Conservation (phyloP, 2,797 vertebrate genomes). For the Gymnodraco acuticeps region DNA sequence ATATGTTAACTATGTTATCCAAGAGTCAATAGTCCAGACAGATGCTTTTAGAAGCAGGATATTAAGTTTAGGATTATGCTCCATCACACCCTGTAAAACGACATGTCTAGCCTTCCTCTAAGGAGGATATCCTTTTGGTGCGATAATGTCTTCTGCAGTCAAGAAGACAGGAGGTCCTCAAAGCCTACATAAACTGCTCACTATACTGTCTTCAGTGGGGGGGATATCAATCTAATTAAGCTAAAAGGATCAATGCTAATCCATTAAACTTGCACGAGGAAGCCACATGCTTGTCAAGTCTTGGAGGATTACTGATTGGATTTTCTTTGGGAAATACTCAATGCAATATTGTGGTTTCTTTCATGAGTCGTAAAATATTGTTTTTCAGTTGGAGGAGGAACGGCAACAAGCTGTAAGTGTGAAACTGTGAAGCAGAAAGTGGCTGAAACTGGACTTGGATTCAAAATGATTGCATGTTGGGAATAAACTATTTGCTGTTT, state of each 20-base stretch:
- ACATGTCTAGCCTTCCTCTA: constrained; percentile 1
- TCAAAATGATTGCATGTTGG: constrained; percentile 27
- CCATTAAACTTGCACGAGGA: constrained; percentile 68
- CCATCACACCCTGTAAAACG: constrained; percentile 33
- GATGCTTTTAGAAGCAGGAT: constrained; percentile 22
- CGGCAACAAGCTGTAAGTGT: constrained; percentile 91
- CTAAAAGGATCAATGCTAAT: constrained; percentile 72
- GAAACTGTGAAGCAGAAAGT: constrained; percentile 25
- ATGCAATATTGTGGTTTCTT: constrained; percentile 50
- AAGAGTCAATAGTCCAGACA: constrained; percentile 15
- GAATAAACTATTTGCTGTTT: background rate
- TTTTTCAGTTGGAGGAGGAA: constrained; percentile 93
- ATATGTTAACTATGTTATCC: constrained; percentile 3
- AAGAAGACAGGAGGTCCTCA: constrained; percentile 42
- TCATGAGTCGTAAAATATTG: constrained; percentile 51
- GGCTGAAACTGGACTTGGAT: constrained; percentile 20
- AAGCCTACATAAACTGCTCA: constrained; percentile 56
- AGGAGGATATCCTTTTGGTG: constrained; percentile 35
- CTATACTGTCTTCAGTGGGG: constrained; percentile 49
- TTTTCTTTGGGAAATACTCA: constrained; percentile 32
- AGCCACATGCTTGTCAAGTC: constrained; percentile 50
- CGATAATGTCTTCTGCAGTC: constrained; percentile 40
- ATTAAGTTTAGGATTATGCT: constrained; percentile 34
- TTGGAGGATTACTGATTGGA: constrained; percentile 29
- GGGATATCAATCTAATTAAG: constrained; percentile 70